A percentile compares a stretch with the other conserved stretches of the same genome.
phyloP scores from a whole-genome alignment of 1,140 invertebrate genomes.

The Ips nitidus region DNA sequence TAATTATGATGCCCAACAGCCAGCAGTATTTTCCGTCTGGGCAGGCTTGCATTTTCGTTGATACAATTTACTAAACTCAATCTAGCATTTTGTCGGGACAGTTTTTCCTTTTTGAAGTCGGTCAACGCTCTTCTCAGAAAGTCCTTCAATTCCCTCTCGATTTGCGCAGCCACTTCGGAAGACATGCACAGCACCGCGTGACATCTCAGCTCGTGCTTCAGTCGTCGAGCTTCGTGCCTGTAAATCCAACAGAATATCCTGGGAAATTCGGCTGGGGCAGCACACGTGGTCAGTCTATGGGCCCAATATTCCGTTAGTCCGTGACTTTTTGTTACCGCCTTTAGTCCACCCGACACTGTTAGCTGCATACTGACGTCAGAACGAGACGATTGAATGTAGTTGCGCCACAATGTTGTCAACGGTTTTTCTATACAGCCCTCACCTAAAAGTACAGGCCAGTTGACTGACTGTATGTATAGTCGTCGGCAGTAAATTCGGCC shows the following conservation, averaged over 20 bases:
- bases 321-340: conserved; percentile 95
- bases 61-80: conserved; percentile 86
- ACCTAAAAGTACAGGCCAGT: conserved; percentile 62
- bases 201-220: conserved; percentile 95
- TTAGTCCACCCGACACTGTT: conserved; percentile 88
- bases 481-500: not conserved
- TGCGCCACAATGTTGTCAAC: conserved; percentile 92
- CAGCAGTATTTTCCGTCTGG: conserved; percentile 74
- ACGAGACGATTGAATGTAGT: conserved; percentile 87
- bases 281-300: conserved; percentile 91
- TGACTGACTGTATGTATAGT: not conserved
- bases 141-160: conserved; percentile 70
- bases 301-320: conserved; percentile 98
- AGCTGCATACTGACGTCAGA: conserved; percentile 95
- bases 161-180: conserved; percentile 77
- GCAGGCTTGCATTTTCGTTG: conserved; percentile 83
- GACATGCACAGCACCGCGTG: conserved; percentile 97
- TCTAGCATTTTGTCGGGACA: conserved; percentile 89
- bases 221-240: conserved; percentile 88
- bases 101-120: conserved; percentile 93
- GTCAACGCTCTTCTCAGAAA: conserved; percentile 79
- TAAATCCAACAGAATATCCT: conserved; percentile 89
- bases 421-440: conserved; percentile 97
- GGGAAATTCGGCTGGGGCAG: conserved; percentile 85
- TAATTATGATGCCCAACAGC: conserved; percentile 81